Conservation (phyloP, 2,888 invertebrate species). For the Lithophane ornitopus region DNA sequence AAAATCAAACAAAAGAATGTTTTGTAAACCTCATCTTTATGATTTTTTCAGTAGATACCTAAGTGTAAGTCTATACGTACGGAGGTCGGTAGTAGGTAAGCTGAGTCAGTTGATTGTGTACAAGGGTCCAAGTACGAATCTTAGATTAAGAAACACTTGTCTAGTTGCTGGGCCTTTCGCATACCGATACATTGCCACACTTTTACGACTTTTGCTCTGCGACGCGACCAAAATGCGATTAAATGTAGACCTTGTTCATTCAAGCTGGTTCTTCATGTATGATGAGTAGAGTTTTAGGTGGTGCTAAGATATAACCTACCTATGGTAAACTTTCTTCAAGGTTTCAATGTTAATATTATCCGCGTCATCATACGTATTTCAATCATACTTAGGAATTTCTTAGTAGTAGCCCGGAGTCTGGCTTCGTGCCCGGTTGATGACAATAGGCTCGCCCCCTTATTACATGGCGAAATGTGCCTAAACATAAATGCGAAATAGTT, state of each 20-base stretch:
- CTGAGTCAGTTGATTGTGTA: conserved; percentile 41
- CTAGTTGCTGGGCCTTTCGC: conserved; percentile 48
- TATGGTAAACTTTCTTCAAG: neutral
- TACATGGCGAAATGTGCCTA: too few species aligned
- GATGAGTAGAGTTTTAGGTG: neutral
- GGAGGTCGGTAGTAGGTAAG: neutral
- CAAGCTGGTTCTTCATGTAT: neutral
- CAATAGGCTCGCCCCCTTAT: too few species aligned
- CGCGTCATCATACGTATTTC: neutral
- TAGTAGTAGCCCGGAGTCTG: too few species aligned
- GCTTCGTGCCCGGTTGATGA: too few species aligned
- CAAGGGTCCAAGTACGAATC: conserved; percentile 38
- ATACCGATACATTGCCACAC: conserved; percentile 57
- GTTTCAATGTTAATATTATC: too few species aligned
- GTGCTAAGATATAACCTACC: neutral
- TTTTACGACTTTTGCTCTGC: conserved; percentile 22
- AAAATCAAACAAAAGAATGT: conserved; percentile 19
- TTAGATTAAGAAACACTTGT: conserved; percentile 58
- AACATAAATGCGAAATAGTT: too few species aligned
- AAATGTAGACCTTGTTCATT: conserved; percentile 1
- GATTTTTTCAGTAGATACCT: neutral
- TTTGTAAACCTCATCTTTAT: conserved; percentile 13
- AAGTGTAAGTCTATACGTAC: neutral
- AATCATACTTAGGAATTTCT: too few species aligned
- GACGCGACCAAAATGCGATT: conserved; percentile 18